Evolutionary conservation across 2,113 vertebrate genomes (phyloP).

Genomic region (Cyrtonyx montezumae): DNA sequence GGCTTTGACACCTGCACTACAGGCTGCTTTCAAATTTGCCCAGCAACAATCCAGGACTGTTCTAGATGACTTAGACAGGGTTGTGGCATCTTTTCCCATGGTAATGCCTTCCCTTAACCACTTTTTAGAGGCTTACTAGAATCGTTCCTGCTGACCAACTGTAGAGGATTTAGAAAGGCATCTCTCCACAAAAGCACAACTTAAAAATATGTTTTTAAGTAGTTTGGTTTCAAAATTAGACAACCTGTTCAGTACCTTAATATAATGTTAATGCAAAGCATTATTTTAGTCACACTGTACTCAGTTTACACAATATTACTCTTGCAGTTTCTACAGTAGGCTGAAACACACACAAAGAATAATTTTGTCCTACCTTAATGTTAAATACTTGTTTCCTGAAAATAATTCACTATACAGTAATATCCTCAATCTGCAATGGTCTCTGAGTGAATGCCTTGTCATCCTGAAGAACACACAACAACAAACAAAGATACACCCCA

Average conservation of each 20-base stretch:
- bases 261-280: neutral
- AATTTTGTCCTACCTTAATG: neutral
- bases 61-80: neutral
- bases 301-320: neutral
- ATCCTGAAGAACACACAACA: neutral
- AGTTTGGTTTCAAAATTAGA: neutral
- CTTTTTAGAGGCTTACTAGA: neutral
- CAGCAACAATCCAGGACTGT: conserved; percentile 17
- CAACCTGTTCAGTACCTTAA: neutral
- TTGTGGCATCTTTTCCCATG: neutral
- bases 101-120: neutral
- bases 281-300: neutral
- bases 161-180: neutral
- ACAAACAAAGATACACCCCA: neutral
- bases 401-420: neutral
- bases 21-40: conserved; percentile 4
- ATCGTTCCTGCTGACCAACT: neutral
- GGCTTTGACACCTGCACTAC: neutral
- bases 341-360: neutral
- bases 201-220: neutral
- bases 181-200: neutral
- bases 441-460: neutral
- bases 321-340: neutral
- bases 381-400: neutral
- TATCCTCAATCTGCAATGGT: neutral